A percentile compares a stretch with the other conserved stretches of the same genome.
Conservation (phyloP, 2,113 vertebrate genomes). For the Corythornis vintsioides region DNA sequence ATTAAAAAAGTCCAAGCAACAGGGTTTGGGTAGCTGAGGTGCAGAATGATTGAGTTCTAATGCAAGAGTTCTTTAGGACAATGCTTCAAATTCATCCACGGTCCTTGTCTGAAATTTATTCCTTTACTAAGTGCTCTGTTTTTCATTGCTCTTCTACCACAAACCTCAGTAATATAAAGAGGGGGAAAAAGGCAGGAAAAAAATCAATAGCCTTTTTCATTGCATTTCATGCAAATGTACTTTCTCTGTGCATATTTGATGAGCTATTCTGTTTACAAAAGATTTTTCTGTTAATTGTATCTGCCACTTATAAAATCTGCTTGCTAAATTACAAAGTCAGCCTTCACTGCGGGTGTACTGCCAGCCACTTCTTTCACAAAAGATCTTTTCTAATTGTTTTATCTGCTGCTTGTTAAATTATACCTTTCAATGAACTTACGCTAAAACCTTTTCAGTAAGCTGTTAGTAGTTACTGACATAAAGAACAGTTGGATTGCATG, state of each 20-base stretch:
- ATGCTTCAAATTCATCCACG: not conserved
- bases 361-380: constrained; percentile 62
- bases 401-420: constrained; percentile 75
- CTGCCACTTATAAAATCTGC: constrained; percentile 70
- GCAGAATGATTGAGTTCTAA: not conserved
- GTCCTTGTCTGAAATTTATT: not conserved
- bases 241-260: constrained; percentile 42
- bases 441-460: constrained; percentile 67
- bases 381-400: constrained; percentile 75
- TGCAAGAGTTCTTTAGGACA: not conserved
- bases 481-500: not conserved
- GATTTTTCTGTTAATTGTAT: constrained; percentile 71
- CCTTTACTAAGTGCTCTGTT: not conserved
- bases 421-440: constrained; percentile 69
- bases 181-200: not conserved
- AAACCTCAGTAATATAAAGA: not conserved
- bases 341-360: constrained; percentile 22
- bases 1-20: not conserved
- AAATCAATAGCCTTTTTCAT: constrained; percentile 12
- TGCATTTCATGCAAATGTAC: constrained; percentile 55
- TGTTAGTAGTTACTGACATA: constrained; percentile 63
- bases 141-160: not conserved
- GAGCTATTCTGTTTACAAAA: constrained; percentile 61
- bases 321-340: constrained; percentile 75
- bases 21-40: not conserved